Conservation (phyloP, 2,888 invertebrate genomes). For the Julus scanicus region DNA sequence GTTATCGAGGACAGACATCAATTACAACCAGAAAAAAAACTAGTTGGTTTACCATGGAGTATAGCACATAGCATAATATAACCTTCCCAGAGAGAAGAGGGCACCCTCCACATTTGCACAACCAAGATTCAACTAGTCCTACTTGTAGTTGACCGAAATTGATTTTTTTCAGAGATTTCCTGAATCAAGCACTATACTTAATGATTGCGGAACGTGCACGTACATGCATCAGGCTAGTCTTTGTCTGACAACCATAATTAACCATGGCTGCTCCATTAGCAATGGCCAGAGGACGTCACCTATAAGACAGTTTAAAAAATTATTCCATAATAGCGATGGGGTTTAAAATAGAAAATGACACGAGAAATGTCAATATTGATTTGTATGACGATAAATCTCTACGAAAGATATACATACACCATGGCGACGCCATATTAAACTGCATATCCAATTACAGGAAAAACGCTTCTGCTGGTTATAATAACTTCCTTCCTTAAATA, state of each 20-base stretch:
- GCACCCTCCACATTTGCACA: too few relatives aligned
- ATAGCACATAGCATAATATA: too few relatives aligned
- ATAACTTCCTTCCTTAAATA: too few relatives aligned
- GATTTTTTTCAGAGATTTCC: neutral
- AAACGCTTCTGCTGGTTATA: too few relatives aligned
- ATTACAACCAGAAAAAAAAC: too few relatives aligned
- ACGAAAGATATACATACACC: neutral
- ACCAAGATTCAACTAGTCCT: too few relatives aligned
- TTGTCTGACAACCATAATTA: neutral
- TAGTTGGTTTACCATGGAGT: too few relatives aligned
- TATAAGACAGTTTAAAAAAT: neutral
- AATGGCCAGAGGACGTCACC: conserved; percentile 1
- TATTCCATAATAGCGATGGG: neutral
- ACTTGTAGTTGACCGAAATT: too few relatives aligned
- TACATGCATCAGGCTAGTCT: neutral
- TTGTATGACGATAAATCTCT: neutral
- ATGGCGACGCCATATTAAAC: too few relatives aligned
- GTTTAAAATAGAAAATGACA: neutral
- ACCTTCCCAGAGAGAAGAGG: too few relatives aligned
- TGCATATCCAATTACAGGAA: too few relatives aligned
- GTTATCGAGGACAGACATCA: too few relatives aligned
- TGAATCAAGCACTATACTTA: neutral
- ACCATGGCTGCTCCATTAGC: neutral
- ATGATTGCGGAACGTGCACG: neutral
- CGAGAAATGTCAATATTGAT: neutral